A percentile compares a stretch with the other conserved stretches of the same genome.
phyloP scores from a whole-genome alignment of 2,113 vertebrate genomes.

The Cercopithecus mona region DNA sequence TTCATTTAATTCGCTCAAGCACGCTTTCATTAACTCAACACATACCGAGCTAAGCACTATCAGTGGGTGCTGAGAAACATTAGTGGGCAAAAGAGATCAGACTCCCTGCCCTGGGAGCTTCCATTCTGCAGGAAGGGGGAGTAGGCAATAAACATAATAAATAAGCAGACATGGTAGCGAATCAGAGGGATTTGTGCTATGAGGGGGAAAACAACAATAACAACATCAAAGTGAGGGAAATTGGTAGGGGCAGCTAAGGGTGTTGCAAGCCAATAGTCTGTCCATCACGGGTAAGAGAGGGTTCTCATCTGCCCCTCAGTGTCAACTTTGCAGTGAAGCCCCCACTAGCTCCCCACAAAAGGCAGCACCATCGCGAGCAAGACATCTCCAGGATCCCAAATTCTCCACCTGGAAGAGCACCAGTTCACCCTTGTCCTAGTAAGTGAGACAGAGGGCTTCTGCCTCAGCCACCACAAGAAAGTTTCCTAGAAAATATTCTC shows the following conservation, averaged over 20 bases:
- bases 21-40: background rate
- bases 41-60: background rate
- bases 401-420: background rate
- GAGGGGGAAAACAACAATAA: background rate
- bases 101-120: background rate
- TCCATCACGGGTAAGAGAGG: background rate
- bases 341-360: background rate
- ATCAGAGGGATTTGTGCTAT: background rate
- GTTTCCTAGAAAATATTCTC: background rate
- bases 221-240: too few species aligned
- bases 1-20: background rate
- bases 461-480: too few species aligned
- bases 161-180: fast-evolving
- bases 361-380: background rate
- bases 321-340: background rate
- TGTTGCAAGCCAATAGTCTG: too few species aligned
- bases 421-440: fast-evolving
- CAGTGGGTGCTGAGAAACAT: fast-evolving
- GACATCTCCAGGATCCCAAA: background rate
- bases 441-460: background rate
- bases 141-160: background rate
- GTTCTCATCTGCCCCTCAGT: background rate
- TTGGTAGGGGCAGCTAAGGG: fast-evolving
- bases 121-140: background rate
- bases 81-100: background rate